Evolutionary conservation across 2,797 vertebrate genomes (phyloP).

Genomic region (Acanthopagrus latus): DNA sequence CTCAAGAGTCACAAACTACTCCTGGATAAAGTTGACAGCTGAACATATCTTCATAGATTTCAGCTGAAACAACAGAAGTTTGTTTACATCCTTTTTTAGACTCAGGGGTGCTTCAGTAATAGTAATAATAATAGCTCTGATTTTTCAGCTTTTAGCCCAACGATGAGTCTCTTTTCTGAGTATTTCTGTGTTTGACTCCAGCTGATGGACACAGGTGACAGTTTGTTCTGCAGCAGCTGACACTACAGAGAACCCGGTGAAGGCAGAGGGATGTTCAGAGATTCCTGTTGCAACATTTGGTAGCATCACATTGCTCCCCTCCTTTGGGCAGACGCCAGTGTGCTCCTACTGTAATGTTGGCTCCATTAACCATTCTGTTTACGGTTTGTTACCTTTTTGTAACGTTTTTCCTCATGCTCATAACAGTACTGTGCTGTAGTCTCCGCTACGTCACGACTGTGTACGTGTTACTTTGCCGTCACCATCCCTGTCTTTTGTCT

Average conservation of each 20-base stretch:
- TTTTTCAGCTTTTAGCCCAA: neutral
- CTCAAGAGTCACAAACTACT: neutral
- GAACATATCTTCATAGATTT: neutral
- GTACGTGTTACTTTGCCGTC: constrained; percentile 41
- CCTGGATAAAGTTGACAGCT: constrained; percentile 1
- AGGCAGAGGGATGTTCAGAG: constrained; percentile 75
- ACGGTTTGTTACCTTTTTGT: constrained; percentile 43
- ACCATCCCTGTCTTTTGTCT: constrained; percentile 44
- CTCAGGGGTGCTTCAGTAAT: neutral
- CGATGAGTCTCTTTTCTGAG: neutral
- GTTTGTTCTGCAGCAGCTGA: constrained; percentile 42
- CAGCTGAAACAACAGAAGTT: neutral
- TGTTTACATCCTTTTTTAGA: neutral
- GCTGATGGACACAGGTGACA: no score
- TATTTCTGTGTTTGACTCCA: neutral
- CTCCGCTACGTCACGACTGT: constrained; percentile 44
- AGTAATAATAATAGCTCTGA: no score
- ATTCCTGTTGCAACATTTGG: constrained; percentile 81
- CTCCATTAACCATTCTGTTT: constrained; percentile 63
- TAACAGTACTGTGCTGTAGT: constrained; percentile 37
- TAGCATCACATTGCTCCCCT: constrained; percentile 77
- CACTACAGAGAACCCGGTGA: constrained; percentile 62
- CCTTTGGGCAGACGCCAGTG: constrained; percentile 57
- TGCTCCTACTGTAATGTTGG: constrained; percentile 80
- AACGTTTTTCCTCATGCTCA: constrained; percentile 33